Evolutionary conservation across 1,140 invertebrate species (phyloP), one percentile per base, ranked within the genome.

Genomic region (Diploscapter pachys): DNA sequence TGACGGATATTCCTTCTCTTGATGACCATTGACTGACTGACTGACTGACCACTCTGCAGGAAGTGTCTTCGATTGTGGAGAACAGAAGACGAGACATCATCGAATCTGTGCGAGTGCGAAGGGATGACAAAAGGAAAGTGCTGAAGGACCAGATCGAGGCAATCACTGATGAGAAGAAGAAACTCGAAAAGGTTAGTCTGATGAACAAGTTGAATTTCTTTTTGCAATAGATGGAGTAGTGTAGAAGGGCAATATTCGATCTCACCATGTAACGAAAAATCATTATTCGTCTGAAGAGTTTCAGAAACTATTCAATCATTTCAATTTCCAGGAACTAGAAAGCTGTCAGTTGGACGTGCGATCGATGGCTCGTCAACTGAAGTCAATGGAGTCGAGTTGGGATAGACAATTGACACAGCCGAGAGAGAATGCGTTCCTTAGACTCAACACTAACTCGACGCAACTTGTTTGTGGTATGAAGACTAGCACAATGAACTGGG

Each of bases 81-180:
- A 72, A 59, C 52, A 62, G 75, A 4, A 62, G 75, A n/a, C 51
- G 75, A 31, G 69, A 75, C 66, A 57, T 76, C 4, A 76, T 76
- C 8, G 75, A 76, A 54, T 67, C 61, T 9, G 75, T 76, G 11
- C 69, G 75, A 53, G 69, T 73, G 48, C 51, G 75, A 4, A 9
- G 75, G 50, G 75, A 76, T 64, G 75, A 76, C 63, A 76, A 76
- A 53, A 48, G 75, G 13, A 76, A 76, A 61, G 75, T 76, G 53
- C 48, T 76, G 51, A 76, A 71, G 13, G 75, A 76, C 57, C 75
- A 76, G 48, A 49, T 76, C 54, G 75, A 76, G 57, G 64, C 62
- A 8, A 76, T 76, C 61, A 53, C 64, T 48, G 75, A 76, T 65
- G 75, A 72, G 64, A 76, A 76, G 70, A 76, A 76, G 51, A 67